phyloP scores from a whole-genome alignment of 2,113 vertebrate species.

The Tachysurus vachellii region DNA sequence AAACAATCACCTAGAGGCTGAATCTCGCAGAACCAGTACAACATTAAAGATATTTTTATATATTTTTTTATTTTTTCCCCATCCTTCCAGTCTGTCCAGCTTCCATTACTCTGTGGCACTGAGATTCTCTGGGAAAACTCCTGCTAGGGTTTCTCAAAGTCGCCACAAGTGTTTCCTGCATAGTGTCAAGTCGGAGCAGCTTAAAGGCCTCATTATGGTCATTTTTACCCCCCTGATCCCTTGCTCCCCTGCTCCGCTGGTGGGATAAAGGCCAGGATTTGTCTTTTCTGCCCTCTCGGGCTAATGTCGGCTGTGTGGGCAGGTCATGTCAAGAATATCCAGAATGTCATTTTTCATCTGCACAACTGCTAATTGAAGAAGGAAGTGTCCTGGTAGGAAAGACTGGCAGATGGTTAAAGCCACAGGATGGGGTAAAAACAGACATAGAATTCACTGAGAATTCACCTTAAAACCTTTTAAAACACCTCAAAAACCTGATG shows the following conservation, averaged over 20 bases:
- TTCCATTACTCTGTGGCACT: slow-evolving; percentile 16
- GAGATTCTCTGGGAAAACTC: slow-evolving; percentile 51
- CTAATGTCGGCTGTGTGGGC: slow-evolving; percentile 25
- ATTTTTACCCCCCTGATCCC: slow-evolving; percentile 1
- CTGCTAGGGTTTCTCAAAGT: slow-evolving; percentile 44
- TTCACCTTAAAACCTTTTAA: not conserved
- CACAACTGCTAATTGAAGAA: not conserved
- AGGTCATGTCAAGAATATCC: slow-evolving; percentile 11
- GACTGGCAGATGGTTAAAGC: not conserved
- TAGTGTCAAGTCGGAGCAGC: slow-evolving; percentile 43
- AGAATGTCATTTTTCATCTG: slow-evolving; percentile 17
- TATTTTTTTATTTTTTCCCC: not conserved
- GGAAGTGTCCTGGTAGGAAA: not conserved
- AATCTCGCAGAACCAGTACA: not conserved
- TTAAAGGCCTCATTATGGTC: slow-evolving; percentile 25
- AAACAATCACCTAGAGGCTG: no score
- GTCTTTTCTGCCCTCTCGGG: slow-evolving; percentile 30
- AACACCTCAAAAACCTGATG: not conserved
- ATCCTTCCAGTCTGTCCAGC: no score
- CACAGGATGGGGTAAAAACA: not conserved
- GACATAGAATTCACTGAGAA: not conserved
- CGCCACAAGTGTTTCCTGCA: slow-evolving; percentile 45
- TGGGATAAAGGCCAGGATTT: slow-evolving; percentile 34
- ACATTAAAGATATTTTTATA: not conserved
- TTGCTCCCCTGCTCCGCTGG: not conserved